phyloP scores from a whole-genome alignment of 1,140 invertebrate species.

The Hyphantria cunea region DNA sequence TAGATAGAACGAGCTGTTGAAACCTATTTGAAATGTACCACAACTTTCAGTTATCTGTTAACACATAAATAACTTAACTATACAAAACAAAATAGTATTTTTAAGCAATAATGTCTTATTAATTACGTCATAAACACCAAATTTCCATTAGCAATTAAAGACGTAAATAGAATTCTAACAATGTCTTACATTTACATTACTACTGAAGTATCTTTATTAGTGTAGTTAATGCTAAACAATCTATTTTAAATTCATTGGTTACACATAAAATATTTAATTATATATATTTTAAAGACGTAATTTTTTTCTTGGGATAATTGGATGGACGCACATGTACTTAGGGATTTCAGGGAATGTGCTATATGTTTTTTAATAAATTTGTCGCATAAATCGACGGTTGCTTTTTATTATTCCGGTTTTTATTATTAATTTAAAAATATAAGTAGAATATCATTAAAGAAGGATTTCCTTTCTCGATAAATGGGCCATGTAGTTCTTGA shows the following conservation, averaged over 20 bases:
- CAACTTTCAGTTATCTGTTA: too few species aligned
- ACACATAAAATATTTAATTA: conserved; percentile 11
- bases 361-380: too few species aligned
- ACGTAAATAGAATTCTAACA: conserved; percentile 15
- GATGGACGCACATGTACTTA: not conserved
- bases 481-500: too few species aligned
- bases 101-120: not conserved
- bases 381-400: too few species aligned
- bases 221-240: conserved; percentile 8
- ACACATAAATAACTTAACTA: too few species aligned
- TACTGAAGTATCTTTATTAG: conserved; percentile 14
- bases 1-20: too few species aligned
- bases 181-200: conserved; percentile 7
- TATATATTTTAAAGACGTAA: not conserved
- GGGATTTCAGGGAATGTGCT: too few species aligned
- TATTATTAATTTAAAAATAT: too few species aligned
- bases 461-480: too few species aligned
- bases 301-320: not conserved
- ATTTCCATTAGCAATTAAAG: conserved; percentile 11
- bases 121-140: conserved; percentile 2
- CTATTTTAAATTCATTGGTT: not conserved
- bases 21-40: too few species aligned
- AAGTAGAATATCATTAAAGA: too few species aligned
- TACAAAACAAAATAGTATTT: not conserved
- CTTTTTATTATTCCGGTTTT: too few species aligned